Evolutionary conservation across 2,888 invertebrate genomes (phyloP), one percentile per base, ranked within the genome.

Genomic region (Tenthredo notha): DNA sequence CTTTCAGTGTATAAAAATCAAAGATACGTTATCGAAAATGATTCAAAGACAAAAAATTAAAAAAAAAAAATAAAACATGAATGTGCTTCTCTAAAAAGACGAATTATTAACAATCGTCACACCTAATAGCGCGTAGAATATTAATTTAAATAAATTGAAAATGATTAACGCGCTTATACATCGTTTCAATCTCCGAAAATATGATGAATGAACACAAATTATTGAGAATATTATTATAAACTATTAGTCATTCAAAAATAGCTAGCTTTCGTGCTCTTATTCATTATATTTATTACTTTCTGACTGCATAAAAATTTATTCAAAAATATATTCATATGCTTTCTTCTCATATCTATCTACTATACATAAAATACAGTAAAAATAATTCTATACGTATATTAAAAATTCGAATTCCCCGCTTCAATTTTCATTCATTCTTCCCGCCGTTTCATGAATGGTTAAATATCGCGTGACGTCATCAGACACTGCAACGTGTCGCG

Each of bases 401-500:
- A 10, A n/a, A 61, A 61, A 21, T 61, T 12, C 33, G 29, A 65
- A 33, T 33, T 67, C 15, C 29, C 5, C 15, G 12, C 9, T 29
- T 29, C 37, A 37, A 37, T 37, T 37, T 37, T 67, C 25, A 33
- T 67, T 67, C 6, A 67, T 18, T 2, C 47, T 18, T 67, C 29
- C 6, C 67, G 67, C 33, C 33, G 15, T 7, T 1, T 18, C 15
- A 18, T 67, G 18, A 33, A 18, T 58, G 18, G 58, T 4, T 21
- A 33, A 25, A 15, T 18, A 67, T 67, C 67, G 67, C 7, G 4
- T 67, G 67, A 67, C 67, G 67, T 33, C 67, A 67, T 67, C 0
- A 7, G 9, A 54, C 21, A 25, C 58, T 75, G 75, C 47, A 25
- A 75, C 75, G 75, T 75, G 21, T 50, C 50, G 72, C 37, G 37